Evolutionary conservation across 2,113 vertebrate genomes (phyloP).

Genomic region (Alligator sinensis): DNA sequence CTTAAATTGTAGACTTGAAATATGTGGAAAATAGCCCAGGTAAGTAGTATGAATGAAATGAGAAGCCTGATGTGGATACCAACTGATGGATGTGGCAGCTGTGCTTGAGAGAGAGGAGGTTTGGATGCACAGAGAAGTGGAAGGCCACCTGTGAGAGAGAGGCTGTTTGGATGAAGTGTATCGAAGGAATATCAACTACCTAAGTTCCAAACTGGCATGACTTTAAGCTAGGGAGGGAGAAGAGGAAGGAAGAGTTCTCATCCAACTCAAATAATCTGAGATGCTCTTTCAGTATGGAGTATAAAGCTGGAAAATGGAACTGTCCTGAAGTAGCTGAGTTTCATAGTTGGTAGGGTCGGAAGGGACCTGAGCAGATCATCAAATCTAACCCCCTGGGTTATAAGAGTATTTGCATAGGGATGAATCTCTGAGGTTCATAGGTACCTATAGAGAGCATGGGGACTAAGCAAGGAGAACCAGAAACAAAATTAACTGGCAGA

Average conservation of each 20-base stretch:
- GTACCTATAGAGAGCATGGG: not conserved
- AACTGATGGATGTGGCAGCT: not conserved
- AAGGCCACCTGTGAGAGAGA: constrained; percentile 2
- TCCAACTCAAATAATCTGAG: constrained; percentile 30
- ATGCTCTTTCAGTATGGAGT: not conserved
- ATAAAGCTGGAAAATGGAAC: not conserved
- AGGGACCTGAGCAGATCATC: too few relatives aligned
- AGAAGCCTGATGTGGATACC: constrained; percentile 37
- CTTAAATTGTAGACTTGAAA: not conserved
- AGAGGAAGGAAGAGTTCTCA: not conserved
- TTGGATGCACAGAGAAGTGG: not conserved
- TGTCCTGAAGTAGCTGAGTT: not conserved
- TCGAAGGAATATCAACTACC: not conserved
- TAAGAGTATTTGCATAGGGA: too few relatives aligned
- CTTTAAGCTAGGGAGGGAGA: not conserved
- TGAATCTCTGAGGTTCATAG: too few relatives aligned
- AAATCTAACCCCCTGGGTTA: too few relatives aligned
- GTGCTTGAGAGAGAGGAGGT: constrained; percentile 13
- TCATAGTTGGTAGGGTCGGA: too few relatives aligned
- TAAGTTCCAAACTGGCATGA: constrained; percentile 28
- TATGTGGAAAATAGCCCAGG: not conserved
- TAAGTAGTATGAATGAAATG: not conserved
- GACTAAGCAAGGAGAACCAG: not conserved
- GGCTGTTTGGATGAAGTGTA: constrained; percentile 34
- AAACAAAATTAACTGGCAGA: not conserved